Conservation (phyloP, 1,140 invertebrate genomes). For the Nebria ingens region DNA sequence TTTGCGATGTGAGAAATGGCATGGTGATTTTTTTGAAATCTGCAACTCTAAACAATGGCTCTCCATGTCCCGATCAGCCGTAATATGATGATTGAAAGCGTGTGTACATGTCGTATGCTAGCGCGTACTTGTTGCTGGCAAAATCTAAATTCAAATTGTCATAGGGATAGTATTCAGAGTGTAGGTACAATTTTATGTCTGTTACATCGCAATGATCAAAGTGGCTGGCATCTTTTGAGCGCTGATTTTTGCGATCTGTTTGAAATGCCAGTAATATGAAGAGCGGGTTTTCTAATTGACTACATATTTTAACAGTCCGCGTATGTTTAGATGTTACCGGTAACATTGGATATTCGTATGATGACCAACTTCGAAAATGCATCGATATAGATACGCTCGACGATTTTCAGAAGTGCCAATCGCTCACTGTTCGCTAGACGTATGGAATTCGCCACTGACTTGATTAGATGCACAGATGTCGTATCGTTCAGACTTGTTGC, state of each 20-base stretch:
- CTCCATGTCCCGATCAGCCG: too few species aligned
- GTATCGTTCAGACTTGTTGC: constrained; percentile 6
- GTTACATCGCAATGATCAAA: constrained; percentile 24
- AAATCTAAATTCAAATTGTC: constrained; percentile 2
- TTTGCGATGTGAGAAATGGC: too few species aligned
- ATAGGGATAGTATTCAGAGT: constrained; percentile 5
- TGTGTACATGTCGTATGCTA: neutral
- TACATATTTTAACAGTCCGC: constrained; percentile 23
- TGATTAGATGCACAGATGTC: constrained; percentile 12
- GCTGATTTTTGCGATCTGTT: constrained; percentile 17
- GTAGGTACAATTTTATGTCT: constrained; percentile 22
- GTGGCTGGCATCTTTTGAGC: constrained; percentile 12
- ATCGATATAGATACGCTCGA: constrained; percentile 11
- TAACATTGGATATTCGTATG: constrained; percentile 25
- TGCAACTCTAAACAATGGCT: too few species aligned
- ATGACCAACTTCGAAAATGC: constrained; percentile 25
- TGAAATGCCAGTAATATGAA: constrained; percentile 23
- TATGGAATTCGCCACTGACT: constrained; percentile 11
- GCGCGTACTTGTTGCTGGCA: neutral
- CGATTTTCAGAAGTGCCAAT: constrained; percentile 18
- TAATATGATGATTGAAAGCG: neutral
- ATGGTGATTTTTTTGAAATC: too few species aligned
- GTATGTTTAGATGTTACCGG: constrained; percentile 15
- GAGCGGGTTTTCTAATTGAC: constrained; percentile 21
- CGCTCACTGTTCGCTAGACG: constrained; percentile 17